Evolutionary conservation across 2,888 invertebrate genomes (phyloP), one percentile per base, ranked within the genome.

Genomic region (Geophilus truncorum): DNA sequence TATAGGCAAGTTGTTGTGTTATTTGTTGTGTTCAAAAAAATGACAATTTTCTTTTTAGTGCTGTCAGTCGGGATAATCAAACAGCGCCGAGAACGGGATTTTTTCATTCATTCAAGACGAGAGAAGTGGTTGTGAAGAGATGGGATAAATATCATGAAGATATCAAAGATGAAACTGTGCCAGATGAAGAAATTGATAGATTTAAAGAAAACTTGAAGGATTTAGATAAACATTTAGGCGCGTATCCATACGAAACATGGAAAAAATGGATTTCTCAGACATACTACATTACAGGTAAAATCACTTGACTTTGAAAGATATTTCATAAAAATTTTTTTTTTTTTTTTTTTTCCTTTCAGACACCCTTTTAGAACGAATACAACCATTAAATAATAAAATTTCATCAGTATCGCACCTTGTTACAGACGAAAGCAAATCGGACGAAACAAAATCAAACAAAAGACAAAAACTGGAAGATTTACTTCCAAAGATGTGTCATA

Each of bases 211-310:
- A 94, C 86, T 86, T 94, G 78, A 88, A 90, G 81, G 91, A 92
- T 79, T 86, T 96, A 82, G 95, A 97, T 86, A 88, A 90, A 82
- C 93, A 91, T 86, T 89, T 98, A 78, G 98, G 94, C 15, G 92
- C 95, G 0, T 99, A 98, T 88, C 97, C 98, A 0, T 97, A 93
- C 87, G 94, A 96, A 82, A 92, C 92, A 83, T 93, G 92, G 89
- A 91, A 92, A 81, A 93, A 93, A 84, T 98, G 98, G 98, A 91
- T 92, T 83, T 89, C 91, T 36, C 89, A 95, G 77, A 91, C 93
- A 21, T 90, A 91, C 83, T 90, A 92, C 86, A 90, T 94, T 40
- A 90, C 91, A 84, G 90, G 91, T 90, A 88, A 51, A 12, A 32
- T 40, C 15, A 18, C 18, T 21, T 1, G 25, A 28, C 9, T 28